Evolutionary conservation across 2,888 invertebrate genomes (phyloP), one percentile per base, ranked within the genome.

Genomic region (Ormia ochracea): DNA sequence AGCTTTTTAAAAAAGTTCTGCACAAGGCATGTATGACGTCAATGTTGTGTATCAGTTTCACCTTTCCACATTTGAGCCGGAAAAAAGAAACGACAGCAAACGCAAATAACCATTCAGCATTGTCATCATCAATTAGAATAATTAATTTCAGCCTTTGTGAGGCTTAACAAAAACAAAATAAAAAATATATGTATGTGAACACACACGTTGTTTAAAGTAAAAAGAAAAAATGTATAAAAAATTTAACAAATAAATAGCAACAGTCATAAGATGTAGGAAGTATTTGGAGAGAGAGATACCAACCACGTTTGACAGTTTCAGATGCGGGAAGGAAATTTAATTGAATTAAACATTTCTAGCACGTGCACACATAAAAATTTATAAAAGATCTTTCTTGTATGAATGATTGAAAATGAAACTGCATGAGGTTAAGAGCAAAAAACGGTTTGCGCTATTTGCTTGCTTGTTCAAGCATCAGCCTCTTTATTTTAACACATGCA

Each of bases 111-210:
- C 31, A 28, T 54, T 65, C 36, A 56, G 52, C 26, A 38, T 52
- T 48, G 31, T 52, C 41, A 50, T 41, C 70, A 82, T 84, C 86
- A 86, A 86, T 86, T 86, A 86, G 84, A 82, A 83, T 85, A 86
- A 86, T 86, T 86, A 86, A 86, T 85, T 84, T 84, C 81, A 80
- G 58, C 82, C 81, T 82, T 76, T 72, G 36, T 19, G 26, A 38
- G 26, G 43, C 36, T 31, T 23, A 54, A n/a, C 12, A 28, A 26
- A 26, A 19, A 36, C 14, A 50, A 66, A 17, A 43, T n/a, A n/a
- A n/a, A n/a, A n/a, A n/a, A n/a, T n/a, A n/a, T n/a, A n/a, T n/a
- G n/a, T n/a, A n/a, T n/a, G n/a, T n/a, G n/a, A n/a, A n/a, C n/a
- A n/a, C n/a, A n/a, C n/a, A 41, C 4, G 1, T 12, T 26, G 31